Base-by-base conservation (phyloP, 1,140 invertebrate species). In the Trialeurodes vaporariorum region DNA sequence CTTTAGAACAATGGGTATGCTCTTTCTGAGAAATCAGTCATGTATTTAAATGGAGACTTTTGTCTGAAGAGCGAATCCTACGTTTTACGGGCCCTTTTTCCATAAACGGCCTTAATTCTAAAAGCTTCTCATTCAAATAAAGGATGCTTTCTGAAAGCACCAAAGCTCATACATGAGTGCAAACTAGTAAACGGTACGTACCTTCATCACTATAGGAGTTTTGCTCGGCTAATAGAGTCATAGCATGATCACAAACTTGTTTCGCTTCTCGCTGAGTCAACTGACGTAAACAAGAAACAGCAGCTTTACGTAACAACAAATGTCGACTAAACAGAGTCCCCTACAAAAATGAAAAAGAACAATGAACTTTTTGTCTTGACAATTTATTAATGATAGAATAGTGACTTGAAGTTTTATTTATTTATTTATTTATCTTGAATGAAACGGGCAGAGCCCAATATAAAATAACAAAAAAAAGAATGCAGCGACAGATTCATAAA, bases 201-300 rank as follows among this genome's bases (percentile, higher is more conserved):
- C 34, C 34, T 49, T 72, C 66, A 72, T 77, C 78, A 67, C 85
- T 83, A 1, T 82, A 81, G 67, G 85, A 81, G 63, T 81, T 77
- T 69, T 81, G 84, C 75, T 83, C 85, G 67, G 81, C 85, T 9
- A 84, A 83, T 58, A 90, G 77, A 21, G 83, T 86, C 77, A 94
- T 81, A 0, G 94, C 94, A 77, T 96, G 88, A 72, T 94, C 90
- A 77, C 94, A 96, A 2, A 99, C 93, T 81, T 98, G 94, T 73
- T 89, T 90, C 0, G 97, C 95, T 77, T 99, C 96, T 63, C 95
- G 85, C 76, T 98, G 97, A 2, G 94, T 90, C 65, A 99, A 78
- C 76, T 99, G 98, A 1, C 96, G 84, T 23, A 99, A 80, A 80
- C 96, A 99, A 9, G 93, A 91, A 63, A 99, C 89, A 0, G 96